Base-by-base conservation (phyloP, 2,888 invertebrate genomes). In the Axea sp. region DNA sequence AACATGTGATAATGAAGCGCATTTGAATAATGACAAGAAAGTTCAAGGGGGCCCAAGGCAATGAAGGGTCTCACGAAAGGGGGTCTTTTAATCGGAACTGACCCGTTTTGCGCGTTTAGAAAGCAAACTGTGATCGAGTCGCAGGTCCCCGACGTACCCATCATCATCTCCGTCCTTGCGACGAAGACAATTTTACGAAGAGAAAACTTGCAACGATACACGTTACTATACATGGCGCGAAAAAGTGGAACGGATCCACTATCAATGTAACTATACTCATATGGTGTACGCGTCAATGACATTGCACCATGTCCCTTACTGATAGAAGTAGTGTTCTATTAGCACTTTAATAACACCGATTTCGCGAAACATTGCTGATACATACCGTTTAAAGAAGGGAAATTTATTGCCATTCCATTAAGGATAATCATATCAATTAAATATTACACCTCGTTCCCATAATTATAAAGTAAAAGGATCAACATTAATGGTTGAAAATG, bases 191-290 rank as follows among this genome's bases (percentile, higher is more conserved):
- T 78, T 79, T 80, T 76, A 76, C 76, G 39, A 68, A 80, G 80
- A 82, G 83, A 83, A 83, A 84, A 75, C 76, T 37, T 49, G 73
- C 59, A 35, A 69, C 65, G 67, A 72, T 72, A 77, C 79, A 77
- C 59, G 41, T 62, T 71, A 30, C 78, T 78, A 74, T 80, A 80
- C 79, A 81, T 79, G 81, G 80, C 45, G 76, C 79, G 80, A 83
- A 84, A 82, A 85, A 83, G 85, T 85, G 78, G 85, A 83, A 79
- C 85, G 81, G 76, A 80, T 78, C 77, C 60, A 60, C 71, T 67
- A 75, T 75, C 67, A 57, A 55, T 68, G 65, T 49, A 76, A 71
- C 73, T 67, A 73, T 68, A 60, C 49, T 68, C 49, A 60, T 49
- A 69, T 57, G 60, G 60, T 69, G 22, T 31, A 62, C 62, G 65